Evolutionary conservation across 1,140 invertebrate species (phyloP), one percentile per base, ranked within the genome.

Genomic region (Bicyclus anynana): DNA sequence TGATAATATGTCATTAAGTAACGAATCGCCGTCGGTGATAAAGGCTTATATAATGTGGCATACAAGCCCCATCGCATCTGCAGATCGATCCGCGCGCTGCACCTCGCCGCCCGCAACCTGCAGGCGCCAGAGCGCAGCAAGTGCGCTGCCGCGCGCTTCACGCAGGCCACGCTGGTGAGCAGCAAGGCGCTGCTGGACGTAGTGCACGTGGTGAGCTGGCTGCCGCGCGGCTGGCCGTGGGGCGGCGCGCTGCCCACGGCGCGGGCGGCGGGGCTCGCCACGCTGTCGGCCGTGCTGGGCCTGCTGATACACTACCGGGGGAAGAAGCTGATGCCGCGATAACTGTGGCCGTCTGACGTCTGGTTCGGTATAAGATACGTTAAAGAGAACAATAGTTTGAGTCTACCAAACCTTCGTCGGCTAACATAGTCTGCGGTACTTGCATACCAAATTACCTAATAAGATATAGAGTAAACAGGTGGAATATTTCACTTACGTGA

Each of bases 201-300:
- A 0, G 40, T 84, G 0, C 84, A 87, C 50, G 65, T 74, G 0
- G 84, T 82, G 6, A 82, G 73, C 68, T 87, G 80, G 81, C 52
- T 87, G 17, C 84, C 84, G 0, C 53, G 26, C 0, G 83, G 83
- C 46, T 86, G 78, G 76, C 52, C 84, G 50, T 86, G 83, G 83
- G 83, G 83, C n/a, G 65, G 72, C 10, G 46, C 65, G 5, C 38
- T 74, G 14, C 55, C 72, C 3, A 64, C 58, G 0, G 50, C 63
- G 5, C 68, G 70, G 12, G 71, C 71, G 0, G 74, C 76, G n/a
- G 60, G 51, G 0, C 27, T 80, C 0, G 83, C 80, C 5, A 82
- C 77, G 0, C 59, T 62, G 0, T 76, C 81, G 0, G 84, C 75
- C 18, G 59, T 80, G 1, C 33, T 83, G 1, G 74, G 68, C 0